Evolutionary conservation across 2,888 invertebrate genomes (phyloP).

Genomic region (Lithophane socia): DNA sequence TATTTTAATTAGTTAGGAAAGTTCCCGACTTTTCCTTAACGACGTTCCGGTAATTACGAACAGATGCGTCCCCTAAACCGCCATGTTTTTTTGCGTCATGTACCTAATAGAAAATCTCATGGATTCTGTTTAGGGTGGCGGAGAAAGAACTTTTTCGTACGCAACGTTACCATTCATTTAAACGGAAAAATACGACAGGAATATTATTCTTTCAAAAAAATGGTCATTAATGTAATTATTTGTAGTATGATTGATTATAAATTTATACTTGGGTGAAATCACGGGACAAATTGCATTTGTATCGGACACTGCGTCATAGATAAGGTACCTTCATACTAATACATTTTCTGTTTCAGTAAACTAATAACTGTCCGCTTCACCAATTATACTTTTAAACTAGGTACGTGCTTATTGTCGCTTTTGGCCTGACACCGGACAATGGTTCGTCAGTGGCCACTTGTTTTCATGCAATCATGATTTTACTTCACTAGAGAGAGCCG

Average conservation of each 20-base stretch:
- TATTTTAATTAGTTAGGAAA: slow-evolving; percentile 26
- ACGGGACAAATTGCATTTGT: no score
- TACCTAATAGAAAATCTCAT: background rate
- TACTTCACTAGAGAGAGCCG: background rate
- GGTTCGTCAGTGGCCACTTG: slow-evolving; percentile 1
- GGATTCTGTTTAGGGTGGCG: background rate
- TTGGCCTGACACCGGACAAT: background rate
- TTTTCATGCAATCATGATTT: background rate
- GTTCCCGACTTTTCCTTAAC: slow-evolving; percentile 23
- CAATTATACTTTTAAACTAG: background rate
- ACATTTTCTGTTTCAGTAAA: background rate
- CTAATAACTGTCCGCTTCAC: background rate
- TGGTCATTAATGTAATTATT: no score
- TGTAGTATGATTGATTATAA: no score
- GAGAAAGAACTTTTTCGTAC: background rate
- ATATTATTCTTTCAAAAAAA: no score
- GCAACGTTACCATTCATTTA: background rate
- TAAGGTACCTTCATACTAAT: no score
- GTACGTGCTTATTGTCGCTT: background rate
- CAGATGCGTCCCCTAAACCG: slow-evolving; percentile 26
- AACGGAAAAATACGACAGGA: no score
- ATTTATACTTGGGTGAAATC: no score
- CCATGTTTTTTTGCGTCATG: background rate
- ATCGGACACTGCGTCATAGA: no score
- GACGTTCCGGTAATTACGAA: slow-evolving; percentile 28